Conservation (phyloP, 2,113 vertebrate species). For the Campylomormyrus numenius region DNA sequence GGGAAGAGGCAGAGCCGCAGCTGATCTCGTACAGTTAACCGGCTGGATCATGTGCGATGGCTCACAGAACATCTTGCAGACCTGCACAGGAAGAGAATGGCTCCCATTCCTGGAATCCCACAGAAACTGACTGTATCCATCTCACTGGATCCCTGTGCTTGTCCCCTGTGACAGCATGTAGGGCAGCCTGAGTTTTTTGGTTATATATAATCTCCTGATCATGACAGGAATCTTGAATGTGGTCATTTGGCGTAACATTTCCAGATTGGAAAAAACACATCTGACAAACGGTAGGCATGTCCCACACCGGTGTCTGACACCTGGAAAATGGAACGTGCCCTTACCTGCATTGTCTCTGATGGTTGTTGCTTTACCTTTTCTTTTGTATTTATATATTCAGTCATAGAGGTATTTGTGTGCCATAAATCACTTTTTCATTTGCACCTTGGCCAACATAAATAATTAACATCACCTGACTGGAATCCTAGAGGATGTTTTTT, state of each 20-base stretch:
- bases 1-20: neutral
- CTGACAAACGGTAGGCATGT: neutral
- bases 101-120: neutral
- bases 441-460: neutral
- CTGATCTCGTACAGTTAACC: neutral
- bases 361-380: neutral
- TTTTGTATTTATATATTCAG: neutral
- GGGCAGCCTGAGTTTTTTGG: neutral
- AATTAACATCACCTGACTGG: neutral
- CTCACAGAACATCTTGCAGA: neutral
- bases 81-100: neutral
- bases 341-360: neutral
- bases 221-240: neutral
- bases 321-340: neutral
- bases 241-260: neutral
- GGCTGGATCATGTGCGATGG: neutral
- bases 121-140: neutral
- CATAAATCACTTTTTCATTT: neutral
- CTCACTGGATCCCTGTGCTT: neutral
- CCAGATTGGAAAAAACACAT: neutral
- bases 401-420: neutral
- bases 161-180: neutral
- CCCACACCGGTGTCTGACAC: neutral
- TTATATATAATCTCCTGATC: neutral
- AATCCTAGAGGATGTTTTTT: neutral